Evolutionary conservation across 2,797 vertebrate genomes (phyloP).

Genomic region (Schizopygopsis pylzovi): DNA sequence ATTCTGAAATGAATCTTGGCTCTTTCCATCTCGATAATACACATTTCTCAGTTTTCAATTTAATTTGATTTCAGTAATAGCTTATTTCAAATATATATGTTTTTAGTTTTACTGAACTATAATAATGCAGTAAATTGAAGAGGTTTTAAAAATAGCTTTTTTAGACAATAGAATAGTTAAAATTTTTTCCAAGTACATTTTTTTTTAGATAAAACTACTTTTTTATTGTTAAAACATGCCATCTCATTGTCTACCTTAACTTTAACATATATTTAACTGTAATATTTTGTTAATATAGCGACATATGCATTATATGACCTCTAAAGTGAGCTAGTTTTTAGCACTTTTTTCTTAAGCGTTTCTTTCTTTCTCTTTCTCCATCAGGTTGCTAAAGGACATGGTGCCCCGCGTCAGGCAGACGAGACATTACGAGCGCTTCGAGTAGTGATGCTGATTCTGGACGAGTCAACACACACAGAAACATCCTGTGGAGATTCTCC

Average conservation of each 20-base stretch:
- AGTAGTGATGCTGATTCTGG: constrained; percentile 74
- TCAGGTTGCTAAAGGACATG: constrained; percentile 92
- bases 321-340: too few species aligned
- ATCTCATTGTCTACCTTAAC: background rate
- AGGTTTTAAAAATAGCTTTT: background rate
- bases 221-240: background rate
- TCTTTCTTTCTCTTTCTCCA: background rate
- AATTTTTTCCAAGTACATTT: background rate
- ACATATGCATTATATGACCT: background rate
- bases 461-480: constrained; percentile 1
- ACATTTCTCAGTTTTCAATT: too few species aligned
- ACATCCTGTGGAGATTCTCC: constrained; percentile 59
- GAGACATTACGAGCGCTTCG: constrained; percentile 94
- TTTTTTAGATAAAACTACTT: background rate
- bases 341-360: background rate
- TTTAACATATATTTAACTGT: background rate
- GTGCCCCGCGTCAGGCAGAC: constrained; percentile 90
- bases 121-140: background rate
- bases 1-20: too few species aligned
- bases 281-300: background rate
- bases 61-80: too few species aligned
- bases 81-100: background rate
- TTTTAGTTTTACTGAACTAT: background rate
- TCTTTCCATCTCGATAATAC: too few species aligned
- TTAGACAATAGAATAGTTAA: background rate